Percentiles rank a stretch among this genome's conserved stretches.
Conservation (phyloP, 2,113 vertebrate genomes). For the Callocephalon fimbriatum region DNA sequence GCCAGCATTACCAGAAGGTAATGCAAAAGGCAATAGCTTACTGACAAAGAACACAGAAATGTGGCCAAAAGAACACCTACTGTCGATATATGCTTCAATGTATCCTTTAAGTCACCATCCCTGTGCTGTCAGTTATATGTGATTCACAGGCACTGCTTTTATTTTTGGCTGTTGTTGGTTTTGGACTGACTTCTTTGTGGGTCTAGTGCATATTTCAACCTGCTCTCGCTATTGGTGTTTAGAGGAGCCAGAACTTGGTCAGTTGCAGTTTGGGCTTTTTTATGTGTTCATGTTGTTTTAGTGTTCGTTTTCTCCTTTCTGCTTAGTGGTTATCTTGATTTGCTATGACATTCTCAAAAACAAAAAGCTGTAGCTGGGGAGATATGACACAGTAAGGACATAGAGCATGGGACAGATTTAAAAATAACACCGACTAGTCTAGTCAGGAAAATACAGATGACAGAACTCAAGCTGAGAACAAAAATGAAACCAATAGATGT, state of each 20-base stretch:
- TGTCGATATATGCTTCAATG: neutral
- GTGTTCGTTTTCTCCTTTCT: neutral
- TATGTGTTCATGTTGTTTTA: neutral
- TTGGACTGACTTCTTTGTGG: neutral
- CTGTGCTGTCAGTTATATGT: neutral
- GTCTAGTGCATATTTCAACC: neutral
- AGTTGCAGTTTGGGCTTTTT: neutral
- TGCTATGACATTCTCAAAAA: neutral
- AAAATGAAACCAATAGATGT: neutral
- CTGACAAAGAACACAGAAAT: neutral
- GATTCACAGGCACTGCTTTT: slow-evolving; percentile 2
- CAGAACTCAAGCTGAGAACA: neutral
- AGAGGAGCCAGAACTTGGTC: neutral
- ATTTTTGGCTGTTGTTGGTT: neutral
- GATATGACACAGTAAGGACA: neutral
- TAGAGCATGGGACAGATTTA: neutral
- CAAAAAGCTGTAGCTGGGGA: neutral
- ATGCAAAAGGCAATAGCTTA: slow-evolving; percentile 30
- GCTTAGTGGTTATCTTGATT: neutral
- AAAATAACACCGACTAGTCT: neutral
- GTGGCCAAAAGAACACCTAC: neutral
- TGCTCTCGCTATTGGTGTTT: neutral
- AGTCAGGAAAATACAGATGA: neutral
- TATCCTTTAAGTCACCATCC: neutral
- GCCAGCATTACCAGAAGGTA: slow-evolving; percentile 34